Conservation (phyloP, 2,113 vertebrate genomes). For the Prolemur simus region DNA sequence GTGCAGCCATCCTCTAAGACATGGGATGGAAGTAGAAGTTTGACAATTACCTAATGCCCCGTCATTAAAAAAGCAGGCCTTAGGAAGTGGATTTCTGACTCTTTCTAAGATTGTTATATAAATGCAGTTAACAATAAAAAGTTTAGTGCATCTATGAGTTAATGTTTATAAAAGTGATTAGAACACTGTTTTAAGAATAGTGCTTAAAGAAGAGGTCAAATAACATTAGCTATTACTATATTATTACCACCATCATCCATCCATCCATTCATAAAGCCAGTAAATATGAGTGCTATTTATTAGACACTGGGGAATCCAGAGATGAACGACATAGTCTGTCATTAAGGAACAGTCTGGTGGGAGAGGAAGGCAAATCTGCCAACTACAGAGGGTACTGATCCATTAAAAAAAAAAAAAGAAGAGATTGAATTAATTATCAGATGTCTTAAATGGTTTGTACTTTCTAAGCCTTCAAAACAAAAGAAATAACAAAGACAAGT, state of each 20-base stretch:
- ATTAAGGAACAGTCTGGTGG: background rate
- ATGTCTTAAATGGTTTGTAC: background rate
- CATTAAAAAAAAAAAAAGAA: background rate
- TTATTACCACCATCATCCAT: background rate
- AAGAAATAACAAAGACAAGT: background rate
- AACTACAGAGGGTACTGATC: background rate
- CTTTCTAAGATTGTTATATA: background rate
- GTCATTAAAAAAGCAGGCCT: background rate
- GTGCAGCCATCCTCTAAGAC: background rate
- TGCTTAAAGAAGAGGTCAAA: background rate
- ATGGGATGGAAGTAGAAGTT: accelerated
- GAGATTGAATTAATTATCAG: background rate
- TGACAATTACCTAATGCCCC: background rate
- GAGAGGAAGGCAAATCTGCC: background rate
- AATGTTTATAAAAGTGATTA: constrained; percentile 7
- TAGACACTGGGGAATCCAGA: background rate
- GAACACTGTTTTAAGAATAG: background rate
- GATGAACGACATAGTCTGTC: background rate
- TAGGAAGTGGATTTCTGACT: background rate
- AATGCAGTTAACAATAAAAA: background rate
- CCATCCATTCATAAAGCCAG: background rate
- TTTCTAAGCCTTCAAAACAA: constrained; percentile 1
- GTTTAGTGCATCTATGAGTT: background rate
- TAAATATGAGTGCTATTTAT: background rate
- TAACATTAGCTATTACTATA: background rate